Percentiles rank a stretch among this genome's conserved stretches.
phyloP scores from a whole-genome alignment of 1,140 invertebrate genomes.

The Paralvinella palmiformis region DNA sequence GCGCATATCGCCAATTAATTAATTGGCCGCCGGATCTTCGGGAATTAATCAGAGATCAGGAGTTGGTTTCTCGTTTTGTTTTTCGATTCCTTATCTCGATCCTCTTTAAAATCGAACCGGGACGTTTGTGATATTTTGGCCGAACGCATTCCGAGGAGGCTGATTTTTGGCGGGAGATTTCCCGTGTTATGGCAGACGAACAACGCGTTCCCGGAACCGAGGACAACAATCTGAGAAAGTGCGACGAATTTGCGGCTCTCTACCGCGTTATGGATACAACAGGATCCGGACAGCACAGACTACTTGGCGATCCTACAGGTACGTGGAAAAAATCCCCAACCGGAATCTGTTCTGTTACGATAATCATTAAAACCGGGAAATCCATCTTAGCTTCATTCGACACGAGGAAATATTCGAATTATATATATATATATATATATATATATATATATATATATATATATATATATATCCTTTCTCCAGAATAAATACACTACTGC shows the following conservation, averaged over 20 bases:
- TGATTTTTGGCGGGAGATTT: too few species aligned
- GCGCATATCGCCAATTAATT: too few species aligned
- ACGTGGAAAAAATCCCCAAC: not conserved
- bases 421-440: not conserved
- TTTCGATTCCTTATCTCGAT: too few species aligned
- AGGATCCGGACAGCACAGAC: not conserved
- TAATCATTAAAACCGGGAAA: not conserved
- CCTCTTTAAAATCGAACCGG: too few species aligned
- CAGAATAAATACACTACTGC: not conserved
- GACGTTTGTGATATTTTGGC: too few species aligned
- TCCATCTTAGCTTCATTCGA: not conserved
- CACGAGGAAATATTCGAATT: not conserved
- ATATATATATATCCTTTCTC: not conserved
- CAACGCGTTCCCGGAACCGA: slow-evolving; percentile 4
- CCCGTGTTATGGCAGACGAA: slow-evolving; percentile 3
- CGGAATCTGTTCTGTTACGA: not conserved
- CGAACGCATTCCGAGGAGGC: too few species aligned
- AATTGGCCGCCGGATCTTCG: too few species aligned
- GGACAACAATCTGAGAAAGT: not conserved
- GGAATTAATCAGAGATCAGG: too few species aligned
- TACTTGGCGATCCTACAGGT: not conserved
- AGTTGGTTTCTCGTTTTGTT: too few species aligned
- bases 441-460: not conserved
- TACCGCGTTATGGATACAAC: not conserved
- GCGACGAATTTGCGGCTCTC: not conserved